Conservation (phyloP, 2,888 invertebrate species). For the Blera fallax region DNA sequence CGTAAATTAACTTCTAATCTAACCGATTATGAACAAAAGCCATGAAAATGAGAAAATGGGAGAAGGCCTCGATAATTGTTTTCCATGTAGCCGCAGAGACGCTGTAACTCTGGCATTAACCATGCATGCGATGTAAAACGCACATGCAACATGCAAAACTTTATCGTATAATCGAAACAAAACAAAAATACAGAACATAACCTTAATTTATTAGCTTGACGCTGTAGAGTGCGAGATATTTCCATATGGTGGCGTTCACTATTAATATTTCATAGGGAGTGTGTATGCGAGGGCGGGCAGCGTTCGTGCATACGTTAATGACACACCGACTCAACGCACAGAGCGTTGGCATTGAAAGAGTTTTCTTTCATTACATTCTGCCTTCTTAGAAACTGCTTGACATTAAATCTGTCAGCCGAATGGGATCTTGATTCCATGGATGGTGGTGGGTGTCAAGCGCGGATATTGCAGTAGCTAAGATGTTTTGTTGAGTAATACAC, state of each 20-base stretch:
- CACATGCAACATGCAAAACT: slow-evolving; percentile 37
- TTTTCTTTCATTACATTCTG: slow-evolving; percentile 28
- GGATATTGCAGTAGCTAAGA: background rate
- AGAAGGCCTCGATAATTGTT: slow-evolving; percentile 52
- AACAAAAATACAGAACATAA: slow-evolving; percentile 48
- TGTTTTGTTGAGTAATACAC: slow-evolving; percentile 11
- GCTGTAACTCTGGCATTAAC: background rate
- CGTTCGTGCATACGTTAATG: slow-evolving; percentile 29
- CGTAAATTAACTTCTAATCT: slow-evolving; percentile 69
- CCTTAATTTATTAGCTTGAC: slow-evolving; percentile 56
- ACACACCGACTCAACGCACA: background rate
- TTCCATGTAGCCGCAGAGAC: slow-evolving; percentile 39
- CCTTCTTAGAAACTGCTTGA: slow-evolving; percentile 28
- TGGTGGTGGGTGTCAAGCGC: slow-evolving; percentile 25
- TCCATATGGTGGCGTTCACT: slow-evolving; percentile 47
- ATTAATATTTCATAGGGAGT: slow-evolving; percentile 11
- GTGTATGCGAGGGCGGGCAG: background rate
- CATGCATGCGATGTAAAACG: background rate
- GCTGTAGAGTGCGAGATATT: slow-evolving; percentile 16
- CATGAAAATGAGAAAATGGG: slow-evolving; percentile 50
- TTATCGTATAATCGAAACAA: slow-evolving; percentile 49
- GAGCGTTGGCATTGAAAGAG: slow-evolving; percentile 57
- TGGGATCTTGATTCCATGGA: slow-evolving; percentile 21
- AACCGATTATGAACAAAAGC: slow-evolving; percentile 60
- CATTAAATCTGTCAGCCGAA: slow-evolving; percentile 41